Percentiles rank a stretch among this genome's conserved stretches.
Evolutionary conservation across 2,888 invertebrate genomes (phyloP).

Genomic region (Dynastes hyllus): DNA sequence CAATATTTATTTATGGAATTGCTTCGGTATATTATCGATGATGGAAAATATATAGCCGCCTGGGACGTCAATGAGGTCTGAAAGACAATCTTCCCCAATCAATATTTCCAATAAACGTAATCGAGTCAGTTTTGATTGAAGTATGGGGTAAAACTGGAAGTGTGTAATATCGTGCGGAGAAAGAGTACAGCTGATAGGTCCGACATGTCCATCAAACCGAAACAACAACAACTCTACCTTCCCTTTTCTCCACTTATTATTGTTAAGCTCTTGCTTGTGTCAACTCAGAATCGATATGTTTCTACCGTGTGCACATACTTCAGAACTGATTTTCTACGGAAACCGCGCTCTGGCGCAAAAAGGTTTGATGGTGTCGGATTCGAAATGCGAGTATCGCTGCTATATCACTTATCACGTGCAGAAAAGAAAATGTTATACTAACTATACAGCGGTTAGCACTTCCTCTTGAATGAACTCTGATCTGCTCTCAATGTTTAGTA

Average conservation of each 20-base stretch:
- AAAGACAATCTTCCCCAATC: slow-evolving; percentile 51
- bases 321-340: slow-evolving; percentile 34
- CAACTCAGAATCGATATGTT: slow-evolving; percentile 42
- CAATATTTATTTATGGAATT: slow-evolving; percentile 42
- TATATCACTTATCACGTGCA: not conserved
- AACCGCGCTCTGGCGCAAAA: slow-evolving; percentile 15
- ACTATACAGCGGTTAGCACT: too few species aligned
- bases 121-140: slow-evolving; percentile 50
- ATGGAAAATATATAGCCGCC: slow-evolving; percentile 47
- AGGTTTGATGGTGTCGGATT: not conserved
- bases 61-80: slow-evolving; percentile 44
- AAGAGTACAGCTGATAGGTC: slow-evolving; percentile 44
- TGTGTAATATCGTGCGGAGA: slow-evolving; percentile 40
- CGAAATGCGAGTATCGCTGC: not conserved
- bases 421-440: too few species aligned
- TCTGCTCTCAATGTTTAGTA: too few species aligned
- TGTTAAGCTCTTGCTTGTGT: slow-evolving; percentile 33
- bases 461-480: too few species aligned
- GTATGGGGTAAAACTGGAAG: slow-evolving; percentile 46
- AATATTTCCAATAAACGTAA: slow-evolving; percentile 50
- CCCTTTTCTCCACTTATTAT: slow-evolving; percentile 38
- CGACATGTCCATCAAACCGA: slow-evolving; percentile 46
- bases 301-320: slow-evolving; percentile 27
- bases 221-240: slow-evolving; percentile 44
- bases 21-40: slow-evolving; percentile 27